Conservation (phyloP, 2,888 invertebrate genomes). For the Scaptomyza reducta region DNA sequence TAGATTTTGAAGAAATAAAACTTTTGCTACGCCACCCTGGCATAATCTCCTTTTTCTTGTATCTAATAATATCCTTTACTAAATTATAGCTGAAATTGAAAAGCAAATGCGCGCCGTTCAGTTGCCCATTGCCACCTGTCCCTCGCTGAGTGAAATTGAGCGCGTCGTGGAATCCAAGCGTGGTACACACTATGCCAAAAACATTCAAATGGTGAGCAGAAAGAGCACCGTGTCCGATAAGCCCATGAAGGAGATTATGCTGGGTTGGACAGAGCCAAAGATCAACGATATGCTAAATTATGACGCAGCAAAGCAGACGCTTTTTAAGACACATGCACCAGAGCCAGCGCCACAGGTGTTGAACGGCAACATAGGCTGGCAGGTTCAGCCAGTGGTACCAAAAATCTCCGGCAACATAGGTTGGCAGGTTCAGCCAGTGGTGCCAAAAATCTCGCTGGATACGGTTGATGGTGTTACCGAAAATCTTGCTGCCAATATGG, state of each 20-base stretch:
- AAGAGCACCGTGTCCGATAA: constrained; percentile 45
- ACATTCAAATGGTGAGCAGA: constrained; percentile 47
- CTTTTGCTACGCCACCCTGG: not conserved
- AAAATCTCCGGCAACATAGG: constrained; percentile 62
- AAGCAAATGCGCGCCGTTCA: constrained; percentile 34
- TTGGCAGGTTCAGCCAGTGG: constrained; percentile 71
- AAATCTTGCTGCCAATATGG: constrained; percentile 81
- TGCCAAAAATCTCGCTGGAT: constrained; percentile 78
- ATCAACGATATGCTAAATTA: constrained; percentile 81
- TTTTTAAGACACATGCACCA: constrained; percentile 62
- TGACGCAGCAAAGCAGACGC: constrained; percentile 48
- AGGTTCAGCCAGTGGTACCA: too few species aligned
- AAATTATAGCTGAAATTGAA: constrained; percentile 56
- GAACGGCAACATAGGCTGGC: constrained; percentile 68
- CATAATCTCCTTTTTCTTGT: not conserved
- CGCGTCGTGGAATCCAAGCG: constrained; percentile 67
- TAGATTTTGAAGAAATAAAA: constrained; percentile 11
- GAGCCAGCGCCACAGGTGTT: constrained; percentile 74
- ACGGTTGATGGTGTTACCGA: constrained; percentile 81
- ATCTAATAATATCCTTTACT: not conserved
- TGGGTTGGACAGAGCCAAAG: constrained; percentile 75
- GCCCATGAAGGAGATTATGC: constrained; percentile 59
- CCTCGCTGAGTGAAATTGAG: constrained; percentile 79
- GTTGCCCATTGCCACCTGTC: constrained; percentile 61
- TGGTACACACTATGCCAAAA: constrained; percentile 60